Conservation (phyloP, 2,888 invertebrate species). For the Acrobasis repandana region DNA sequence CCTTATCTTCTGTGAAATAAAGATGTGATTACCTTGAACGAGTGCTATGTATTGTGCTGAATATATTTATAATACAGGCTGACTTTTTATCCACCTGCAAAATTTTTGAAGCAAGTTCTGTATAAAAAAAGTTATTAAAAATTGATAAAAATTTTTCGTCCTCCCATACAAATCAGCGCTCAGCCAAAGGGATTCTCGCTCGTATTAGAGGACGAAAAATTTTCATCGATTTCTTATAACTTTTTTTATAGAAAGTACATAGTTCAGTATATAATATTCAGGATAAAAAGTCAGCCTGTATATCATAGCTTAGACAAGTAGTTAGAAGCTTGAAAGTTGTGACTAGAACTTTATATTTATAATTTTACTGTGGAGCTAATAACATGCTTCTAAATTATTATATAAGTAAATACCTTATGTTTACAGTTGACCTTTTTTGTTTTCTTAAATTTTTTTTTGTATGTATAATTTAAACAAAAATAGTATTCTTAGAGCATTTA, state of each 20-base stretch:
- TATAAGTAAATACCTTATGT: background rate
- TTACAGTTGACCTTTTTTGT: background rate
- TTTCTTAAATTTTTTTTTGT: background rate
- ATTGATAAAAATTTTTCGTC: too few species aligned
- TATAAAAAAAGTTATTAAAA: too few species aligned
- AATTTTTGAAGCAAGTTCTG: too few species aligned
- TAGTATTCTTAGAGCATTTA: background rate
- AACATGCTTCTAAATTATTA: background rate
- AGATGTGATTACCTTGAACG: background rate
- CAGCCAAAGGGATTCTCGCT: too few species aligned
- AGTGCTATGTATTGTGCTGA: conserved; percentile 14
- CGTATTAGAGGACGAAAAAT: too few species aligned
- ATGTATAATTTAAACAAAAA: background rate
- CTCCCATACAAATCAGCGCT: too few species aligned
- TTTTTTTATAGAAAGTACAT: too few species aligned
- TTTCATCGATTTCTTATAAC: too few species aligned
- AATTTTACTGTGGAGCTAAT: too few species aligned
- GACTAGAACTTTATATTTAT: background rate
- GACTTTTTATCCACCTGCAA: too few species aligned
- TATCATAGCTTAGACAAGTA: conserved; percentile 1
- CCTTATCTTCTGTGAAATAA: background rate
- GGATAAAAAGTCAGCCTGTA: too few species aligned
- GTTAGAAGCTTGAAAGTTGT: conserved; percentile 7
- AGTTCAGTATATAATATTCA: too few species aligned
- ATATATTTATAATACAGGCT: background rate